Conservation (phyloP, 1,140 invertebrate species). For the Diachasma alloeum region DNA sequence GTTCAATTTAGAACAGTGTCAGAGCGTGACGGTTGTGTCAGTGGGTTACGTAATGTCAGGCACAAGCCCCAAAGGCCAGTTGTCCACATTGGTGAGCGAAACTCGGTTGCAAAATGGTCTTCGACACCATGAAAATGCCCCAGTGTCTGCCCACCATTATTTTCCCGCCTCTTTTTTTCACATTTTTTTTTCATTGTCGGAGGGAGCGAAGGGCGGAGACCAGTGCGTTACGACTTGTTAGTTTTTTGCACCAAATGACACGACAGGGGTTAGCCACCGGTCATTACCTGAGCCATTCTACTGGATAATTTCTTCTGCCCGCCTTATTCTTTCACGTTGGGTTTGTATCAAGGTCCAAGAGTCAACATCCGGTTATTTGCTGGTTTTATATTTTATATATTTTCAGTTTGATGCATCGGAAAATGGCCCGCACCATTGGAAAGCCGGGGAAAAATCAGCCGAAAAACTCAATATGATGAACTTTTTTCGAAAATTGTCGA, state of each 20-base stretch:
- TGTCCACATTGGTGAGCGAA: slow-evolving; percentile 23
- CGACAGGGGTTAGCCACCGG: slow-evolving; percentile 30
- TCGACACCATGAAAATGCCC: not conserved
- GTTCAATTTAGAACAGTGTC: slow-evolving; percentile 48
- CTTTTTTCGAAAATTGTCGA: no score
- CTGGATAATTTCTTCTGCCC: not conserved
- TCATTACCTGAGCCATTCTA: slow-evolving; percentile 29
- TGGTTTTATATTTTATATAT: not conserved
- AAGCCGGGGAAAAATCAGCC: no score
- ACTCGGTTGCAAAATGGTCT: not conserved
- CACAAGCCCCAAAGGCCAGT: not conserved
- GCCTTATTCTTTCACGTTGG: not conserved
- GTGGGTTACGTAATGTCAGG: not conserved
- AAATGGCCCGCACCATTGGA: no score
- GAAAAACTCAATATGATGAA: no score
- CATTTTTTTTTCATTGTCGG: not conserved
- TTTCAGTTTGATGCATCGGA: no score
- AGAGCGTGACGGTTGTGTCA: slow-evolving; percentile 38
- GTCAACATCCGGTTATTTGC: not conserved
- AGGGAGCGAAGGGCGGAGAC: not conserved
- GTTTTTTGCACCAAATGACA: slow-evolving; percentile 38
- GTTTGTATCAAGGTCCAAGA: not conserved
- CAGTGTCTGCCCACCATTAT: not conserved
- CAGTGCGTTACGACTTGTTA: slow-evolving; percentile 32
- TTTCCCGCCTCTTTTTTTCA: not conserved